Evolutionary conservation across 2,113 vertebrate genomes (phyloP).

Genomic region (Psettodes erumei): DNA sequence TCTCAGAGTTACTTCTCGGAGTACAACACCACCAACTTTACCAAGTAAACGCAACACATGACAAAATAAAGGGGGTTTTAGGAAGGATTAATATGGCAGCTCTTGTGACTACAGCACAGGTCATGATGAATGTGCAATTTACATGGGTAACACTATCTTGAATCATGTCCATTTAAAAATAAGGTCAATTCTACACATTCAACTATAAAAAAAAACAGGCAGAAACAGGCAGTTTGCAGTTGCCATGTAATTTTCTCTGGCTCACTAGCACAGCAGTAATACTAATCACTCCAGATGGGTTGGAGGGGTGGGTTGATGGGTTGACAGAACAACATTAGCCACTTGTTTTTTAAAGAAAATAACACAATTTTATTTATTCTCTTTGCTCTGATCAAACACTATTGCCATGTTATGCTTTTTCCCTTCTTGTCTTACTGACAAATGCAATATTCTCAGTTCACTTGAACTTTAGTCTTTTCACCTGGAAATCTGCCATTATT

Average conservation of each 20-base stretch:
- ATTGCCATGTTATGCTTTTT: conserved; percentile 16
- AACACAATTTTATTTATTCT: neutral
- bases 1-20: no score
- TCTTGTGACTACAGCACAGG: neutral
- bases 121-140: neutral
- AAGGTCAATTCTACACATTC: neutral
- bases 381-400: neutral
- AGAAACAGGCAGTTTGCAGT: neutral
- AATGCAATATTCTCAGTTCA: neutral
- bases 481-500: conserved; percentile 27
- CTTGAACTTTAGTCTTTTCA: conserved; percentile 16
- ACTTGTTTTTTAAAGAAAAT: neutral
- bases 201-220: neutral
- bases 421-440: conserved; percentile 1
- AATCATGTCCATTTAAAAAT: neutral
- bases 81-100: neutral
- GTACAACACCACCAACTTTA: no score
- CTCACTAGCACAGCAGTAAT: neutral
- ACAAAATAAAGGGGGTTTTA: conserved; percentile 1
- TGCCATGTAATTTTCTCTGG: neutral
- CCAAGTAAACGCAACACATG: neutral
- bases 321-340: neutral
- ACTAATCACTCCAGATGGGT: conserved; percentile 2
- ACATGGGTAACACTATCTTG: neutral
- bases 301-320: no score